Evolutionary conservation across 2,113 vertebrate species (phyloP).

Genomic region (Oncorhynchus keta): DNA sequence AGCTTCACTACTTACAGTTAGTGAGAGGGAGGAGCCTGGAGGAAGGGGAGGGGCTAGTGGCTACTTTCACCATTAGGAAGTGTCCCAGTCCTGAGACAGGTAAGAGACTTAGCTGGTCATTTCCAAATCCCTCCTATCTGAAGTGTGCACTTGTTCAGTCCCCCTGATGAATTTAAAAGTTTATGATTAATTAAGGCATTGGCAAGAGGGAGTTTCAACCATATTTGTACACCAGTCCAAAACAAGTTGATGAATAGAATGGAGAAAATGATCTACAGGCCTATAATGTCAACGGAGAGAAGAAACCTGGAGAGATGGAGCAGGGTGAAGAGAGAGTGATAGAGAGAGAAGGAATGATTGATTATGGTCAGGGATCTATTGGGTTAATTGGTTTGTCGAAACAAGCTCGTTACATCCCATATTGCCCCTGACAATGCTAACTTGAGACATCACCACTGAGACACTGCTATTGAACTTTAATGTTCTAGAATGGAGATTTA

Average conservation of each 20-base stretch:
- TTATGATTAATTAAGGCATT: too few relatives aligned
- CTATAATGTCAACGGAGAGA: conserved; percentile 7
- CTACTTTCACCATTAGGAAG: conserved; percentile 95
- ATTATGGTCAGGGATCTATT: conserved; percentile 69
- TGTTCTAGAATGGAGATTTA: too few relatives aligned
- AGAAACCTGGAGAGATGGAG: conserved; percentile 16
- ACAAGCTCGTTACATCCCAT: conserved; percentile 76
- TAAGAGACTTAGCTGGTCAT: neutral
- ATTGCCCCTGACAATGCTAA: conserved; percentile 60
- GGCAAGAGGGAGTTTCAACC: too few relatives aligned
- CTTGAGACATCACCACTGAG: neutral
- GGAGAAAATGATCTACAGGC: too few relatives aligned
- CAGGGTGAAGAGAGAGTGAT: conserved; percentile 40
- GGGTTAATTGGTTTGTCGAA: conserved; percentile 77
- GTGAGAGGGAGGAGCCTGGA: conserved; percentile 86
- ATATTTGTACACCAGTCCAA: too few relatives aligned
- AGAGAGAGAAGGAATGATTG: conserved; percentile 67
- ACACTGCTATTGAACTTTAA: too few relatives aligned
- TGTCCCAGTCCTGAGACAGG: conserved; percentile 57
- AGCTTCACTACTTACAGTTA: conserved; percentile 89
- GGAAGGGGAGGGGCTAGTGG: conserved; percentile 88
- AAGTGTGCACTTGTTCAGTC: too few relatives aligned
- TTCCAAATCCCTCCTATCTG: too few relatives aligned
- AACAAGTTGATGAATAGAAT: too few relatives aligned
- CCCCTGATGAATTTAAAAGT: too few relatives aligned